Percentiles rank a stretch among this genome's conserved stretches.
Conservation (phyloP, 2,797 vertebrate species). For the Rhynchotus rufescens region DNA sequence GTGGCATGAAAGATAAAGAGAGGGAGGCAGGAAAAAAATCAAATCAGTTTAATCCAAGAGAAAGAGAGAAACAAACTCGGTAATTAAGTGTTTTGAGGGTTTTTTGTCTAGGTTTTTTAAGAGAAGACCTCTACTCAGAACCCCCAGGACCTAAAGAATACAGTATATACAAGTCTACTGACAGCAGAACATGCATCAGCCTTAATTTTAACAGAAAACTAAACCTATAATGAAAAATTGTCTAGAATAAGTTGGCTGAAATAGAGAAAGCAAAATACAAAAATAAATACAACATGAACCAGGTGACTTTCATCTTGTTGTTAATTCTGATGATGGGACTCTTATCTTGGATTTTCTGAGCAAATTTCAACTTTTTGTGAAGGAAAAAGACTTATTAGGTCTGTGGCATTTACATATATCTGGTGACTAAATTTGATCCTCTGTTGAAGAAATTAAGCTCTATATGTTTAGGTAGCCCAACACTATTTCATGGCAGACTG, state of each 20-base stretch:
- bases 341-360: not conserved
- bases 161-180: not conserved
- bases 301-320: not conserved
- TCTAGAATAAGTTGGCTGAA: not conserved
- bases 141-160: not conserved
- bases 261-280: not conserved
- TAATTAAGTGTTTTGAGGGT: not conserved
- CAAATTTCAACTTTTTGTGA: not conserved
- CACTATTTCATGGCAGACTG: not conserved
- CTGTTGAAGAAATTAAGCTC: not conserved
- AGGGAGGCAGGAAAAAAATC: not conserved
- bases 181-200: not conserved
- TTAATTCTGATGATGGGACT: not conserved
- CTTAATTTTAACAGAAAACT: not conserved
- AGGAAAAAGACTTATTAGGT: not conserved
- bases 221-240: not conserved
- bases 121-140: not conserved
- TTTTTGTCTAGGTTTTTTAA: not conserved
- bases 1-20: not conserved
- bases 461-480: not conserved
- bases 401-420: not conserved
- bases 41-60: not conserved
- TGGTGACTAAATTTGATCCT: not conserved
- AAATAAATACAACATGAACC: not conserved
- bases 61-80: not conserved